Conservation (phyloP, 1,140 invertebrate genomes). For the Drosophila nikananu region DNA sequence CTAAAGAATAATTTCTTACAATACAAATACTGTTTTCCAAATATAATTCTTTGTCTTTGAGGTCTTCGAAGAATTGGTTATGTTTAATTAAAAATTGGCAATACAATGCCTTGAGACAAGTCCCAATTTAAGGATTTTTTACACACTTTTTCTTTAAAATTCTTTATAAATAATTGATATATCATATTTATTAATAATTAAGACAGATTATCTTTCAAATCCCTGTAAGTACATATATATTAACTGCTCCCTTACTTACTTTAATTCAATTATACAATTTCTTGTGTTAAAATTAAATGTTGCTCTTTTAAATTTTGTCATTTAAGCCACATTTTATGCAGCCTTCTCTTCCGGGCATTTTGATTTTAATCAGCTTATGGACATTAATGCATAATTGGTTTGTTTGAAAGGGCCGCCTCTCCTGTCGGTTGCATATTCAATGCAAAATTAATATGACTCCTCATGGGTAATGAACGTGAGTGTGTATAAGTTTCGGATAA, state of each 20-base stretch:
- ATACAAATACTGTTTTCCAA: too few relatives aligned
- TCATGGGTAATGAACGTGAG: constrained; percentile 10
- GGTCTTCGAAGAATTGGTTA: too few relatives aligned
- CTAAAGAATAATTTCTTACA: too few relatives aligned
- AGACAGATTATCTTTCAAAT: too few relatives aligned
- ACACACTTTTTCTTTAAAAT: too few relatives aligned
- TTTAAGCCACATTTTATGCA: constrained; percentile 7
- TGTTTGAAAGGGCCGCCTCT: constrained; percentile 16
- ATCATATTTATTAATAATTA: too few relatives aligned
- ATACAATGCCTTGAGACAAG: too few relatives aligned
- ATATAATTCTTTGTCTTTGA: too few relatives aligned
- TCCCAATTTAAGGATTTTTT: too few relatives aligned
- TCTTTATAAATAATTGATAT: too few relatives aligned
- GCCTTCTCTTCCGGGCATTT: constrained; percentile 1
- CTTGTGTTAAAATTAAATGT: not conserved
- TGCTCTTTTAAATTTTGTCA: not conserved
- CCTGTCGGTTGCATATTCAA: constrained; percentile 33
- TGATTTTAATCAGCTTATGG: constrained; percentile 26
- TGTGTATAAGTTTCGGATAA: constrained; percentile 18
- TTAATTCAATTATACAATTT: not conserved
- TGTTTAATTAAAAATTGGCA: too few relatives aligned
- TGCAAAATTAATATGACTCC: constrained; percentile 35
- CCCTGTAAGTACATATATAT: too few relatives aligned
- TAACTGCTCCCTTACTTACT: not conserved
- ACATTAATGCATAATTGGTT: constrained; percentile 29